Evolutionary conservation across 2,888 invertebrate species (phyloP), one percentile per base, ranked within the genome.

Genomic region (Nesidiocoris tenuis): DNA sequence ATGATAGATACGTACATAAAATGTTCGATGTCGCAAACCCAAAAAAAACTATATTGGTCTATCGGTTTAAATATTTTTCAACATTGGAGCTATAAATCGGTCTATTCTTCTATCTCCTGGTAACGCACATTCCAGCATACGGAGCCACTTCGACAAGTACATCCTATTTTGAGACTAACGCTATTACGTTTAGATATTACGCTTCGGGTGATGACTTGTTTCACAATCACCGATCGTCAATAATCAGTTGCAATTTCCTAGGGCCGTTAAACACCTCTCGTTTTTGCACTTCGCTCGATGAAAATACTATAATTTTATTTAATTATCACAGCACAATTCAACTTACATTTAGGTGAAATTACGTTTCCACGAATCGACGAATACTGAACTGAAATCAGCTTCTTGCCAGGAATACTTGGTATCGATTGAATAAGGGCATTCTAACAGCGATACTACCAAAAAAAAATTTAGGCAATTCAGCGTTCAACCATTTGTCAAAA

Each of bases 321-420:
- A 23, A 55, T 70, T 70, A 70, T 70, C 70, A 70, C 70, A 70
- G 70, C 70, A 70, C 57, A 70, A 59, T 70, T 70, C 57, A 70
- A 70, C 70, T 70, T 70, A 70, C 39, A 39, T 39, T 39, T 39
- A 39, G 39, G 39, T 39, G 39, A 39, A 39, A 39, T 39, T 39
- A 39, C 39, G 39, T 39, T 39, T 39, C 39, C 39, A 39, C 39
- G 12, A 39, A 12, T 39, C 39, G 18, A 65, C 25, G 65, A 65
- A 65, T 65, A 65, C 65, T 65, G 64, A 23, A 64, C 64, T 64
- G 65, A n/a, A 65, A 25, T 24, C 65, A 65, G 65, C 54, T 39
- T 39, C 19, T 65, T 39, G 65, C 39, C 39, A 39, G 12, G 39
- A 39, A 39, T 39, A 39, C 39, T 39, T 12, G 39, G 5, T 39